These are phyloP conservation scores for Ernsta delagoae DNA, from an alignment of 2,888 invertebrate genomes.

Conservation along the genomic window DNA sequence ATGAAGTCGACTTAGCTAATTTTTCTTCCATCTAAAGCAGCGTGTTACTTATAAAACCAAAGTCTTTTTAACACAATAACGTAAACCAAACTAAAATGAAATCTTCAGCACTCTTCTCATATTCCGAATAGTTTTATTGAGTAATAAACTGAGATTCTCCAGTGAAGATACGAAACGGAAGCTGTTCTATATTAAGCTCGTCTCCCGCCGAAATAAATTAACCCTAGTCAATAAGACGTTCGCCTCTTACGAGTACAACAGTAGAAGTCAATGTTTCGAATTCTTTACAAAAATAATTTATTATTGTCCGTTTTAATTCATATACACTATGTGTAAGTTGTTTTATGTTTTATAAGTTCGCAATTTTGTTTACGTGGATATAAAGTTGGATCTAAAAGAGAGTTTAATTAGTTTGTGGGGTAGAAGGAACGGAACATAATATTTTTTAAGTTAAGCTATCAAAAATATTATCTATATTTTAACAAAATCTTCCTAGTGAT, in stretches of 20 bases:
- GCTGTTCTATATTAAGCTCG: conserved; percentile 43
- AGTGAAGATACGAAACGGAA: conserved; percentile 42
- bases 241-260: neutral
- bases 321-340: neutral
- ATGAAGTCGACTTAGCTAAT: no score
- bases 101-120: conserved; percentile 3
- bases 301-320: no score
- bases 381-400: no score
- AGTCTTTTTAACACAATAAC: neutral
- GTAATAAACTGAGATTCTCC: conserved; percentile 45
- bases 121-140: conserved; percentile 40
- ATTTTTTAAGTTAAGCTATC: no score
- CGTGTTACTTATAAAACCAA: no score
- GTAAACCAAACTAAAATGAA: neutral
- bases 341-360: neutral
- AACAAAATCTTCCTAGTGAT: no score
- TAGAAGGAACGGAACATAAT: no score
- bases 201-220: conserved; percentile 40
- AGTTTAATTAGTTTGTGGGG: no score
- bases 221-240: conserved; percentile 33
- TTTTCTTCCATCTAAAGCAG: no score
- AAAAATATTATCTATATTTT: no score
- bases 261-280: neutral
- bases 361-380: no score
- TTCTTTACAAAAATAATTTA: neutral